Evolutionary conservation across 2,888 invertebrate genomes (phyloP).

Genomic region (Volucella inanis): DNA sequence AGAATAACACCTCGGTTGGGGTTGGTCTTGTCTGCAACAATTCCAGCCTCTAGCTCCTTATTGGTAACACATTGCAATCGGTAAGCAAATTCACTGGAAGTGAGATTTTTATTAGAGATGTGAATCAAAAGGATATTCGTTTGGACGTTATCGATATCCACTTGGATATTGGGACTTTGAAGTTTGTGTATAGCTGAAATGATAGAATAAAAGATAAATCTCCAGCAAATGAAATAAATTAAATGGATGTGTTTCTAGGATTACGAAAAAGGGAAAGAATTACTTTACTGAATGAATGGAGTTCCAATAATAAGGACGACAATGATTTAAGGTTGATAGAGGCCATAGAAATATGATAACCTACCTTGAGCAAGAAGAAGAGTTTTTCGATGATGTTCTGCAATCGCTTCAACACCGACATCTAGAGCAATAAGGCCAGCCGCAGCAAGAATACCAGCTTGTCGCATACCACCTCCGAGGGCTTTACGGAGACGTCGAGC

Average conservation of each 20-base stretch:
- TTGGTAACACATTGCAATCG: conserved; percentile 84
- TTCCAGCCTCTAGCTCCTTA: conserved; percentile 84
- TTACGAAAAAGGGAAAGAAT: no score
- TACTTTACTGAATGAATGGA: no score
- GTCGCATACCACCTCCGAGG: conserved; percentile 97
- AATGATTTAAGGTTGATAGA: no score
- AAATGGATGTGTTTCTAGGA: no score
- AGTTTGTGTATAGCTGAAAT: conserved; percentile 85
- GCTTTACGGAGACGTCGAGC: conserved; percentile 92
- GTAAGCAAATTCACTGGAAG: conserved; percentile 84
- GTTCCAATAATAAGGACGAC: no score
- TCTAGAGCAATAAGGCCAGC: conserved; percentile 94
- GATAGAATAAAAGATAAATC: not conserved
- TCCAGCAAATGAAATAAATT: not conserved
- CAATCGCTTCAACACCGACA: conserved; percentile 88
- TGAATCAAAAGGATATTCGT: conserved; percentile 90
- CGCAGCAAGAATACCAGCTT: conserved; percentile 95
- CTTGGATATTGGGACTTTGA: conserved; percentile 85
- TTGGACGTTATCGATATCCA: conserved; percentile 86
- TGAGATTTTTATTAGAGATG: conserved; percentile 84
- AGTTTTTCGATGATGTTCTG: conserved; percentile 90
- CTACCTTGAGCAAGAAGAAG: conserved; percentile 87
- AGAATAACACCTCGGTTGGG: conserved; percentile 84
- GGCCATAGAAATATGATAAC: conserved; percentile 26
- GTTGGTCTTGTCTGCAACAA: conserved; percentile 81